Conservation (phyloP, 2,113 vertebrate species). For the Siniperca knerii region DNA sequence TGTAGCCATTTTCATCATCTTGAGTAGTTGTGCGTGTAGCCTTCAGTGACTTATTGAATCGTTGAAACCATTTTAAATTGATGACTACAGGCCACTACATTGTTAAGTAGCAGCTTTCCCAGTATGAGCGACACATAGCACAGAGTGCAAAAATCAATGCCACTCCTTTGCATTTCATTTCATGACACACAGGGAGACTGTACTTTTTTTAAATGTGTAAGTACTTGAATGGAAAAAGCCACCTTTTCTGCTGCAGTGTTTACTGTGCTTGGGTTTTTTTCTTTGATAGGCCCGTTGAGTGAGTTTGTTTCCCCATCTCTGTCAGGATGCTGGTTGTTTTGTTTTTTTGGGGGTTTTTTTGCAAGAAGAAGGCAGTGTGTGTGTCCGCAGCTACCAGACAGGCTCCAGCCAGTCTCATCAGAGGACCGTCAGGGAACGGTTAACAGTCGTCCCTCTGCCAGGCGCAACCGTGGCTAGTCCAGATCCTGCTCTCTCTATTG, state of each 20-base stretch:
- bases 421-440: conserved; percentile 40
- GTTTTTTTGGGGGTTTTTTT: background rate
- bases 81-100: conserved; percentile 74
- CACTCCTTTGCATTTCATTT: conserved; percentile 68
- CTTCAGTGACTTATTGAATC: conserved; percentile 74
- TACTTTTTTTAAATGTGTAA: background rate
- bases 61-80: conserved; percentile 77
- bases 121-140: conserved; percentile 73
- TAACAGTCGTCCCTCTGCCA: conserved; percentile 57
- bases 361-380: conserved; percentile 25
- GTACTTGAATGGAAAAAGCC: conserved; percentile 17
- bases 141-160: conserved; percentile 79
- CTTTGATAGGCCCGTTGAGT: conserved; percentile 28
- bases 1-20: conserved; percentile 71
- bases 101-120: conserved; percentile 75
- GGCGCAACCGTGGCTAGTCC: conserved; percentile 37
- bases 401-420: conserved; percentile 60
- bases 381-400: conserved; percentile 39
- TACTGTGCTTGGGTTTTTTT: conserved; percentile 8
- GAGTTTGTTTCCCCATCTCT: conserved; percentile 42
- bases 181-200: conserved; percentile 27
- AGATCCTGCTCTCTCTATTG: conserved; percentile 64
- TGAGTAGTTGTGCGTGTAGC: conserved; percentile 67
- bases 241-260: conserved; percentile 6
- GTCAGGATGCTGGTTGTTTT: conserved; percentile 27